Conservation (phyloP, 2,797 vertebrate genomes). For the Antrozous pallidus region DNA sequence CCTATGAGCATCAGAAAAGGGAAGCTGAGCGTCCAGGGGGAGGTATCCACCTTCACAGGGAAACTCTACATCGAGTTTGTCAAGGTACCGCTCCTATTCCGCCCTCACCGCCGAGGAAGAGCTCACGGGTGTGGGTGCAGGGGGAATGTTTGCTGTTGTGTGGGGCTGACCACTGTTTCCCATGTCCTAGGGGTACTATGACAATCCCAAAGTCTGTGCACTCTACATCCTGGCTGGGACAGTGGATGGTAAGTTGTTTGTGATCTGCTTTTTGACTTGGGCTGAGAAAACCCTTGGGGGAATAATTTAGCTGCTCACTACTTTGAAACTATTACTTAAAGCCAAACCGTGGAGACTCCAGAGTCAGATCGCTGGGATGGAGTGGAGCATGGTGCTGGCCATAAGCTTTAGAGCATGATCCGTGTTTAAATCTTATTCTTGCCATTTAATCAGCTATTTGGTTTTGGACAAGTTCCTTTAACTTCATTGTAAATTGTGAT, state of each 20-base stretch:
- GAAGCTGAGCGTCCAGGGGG: conserved; percentile 95
- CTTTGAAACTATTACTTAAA: not conserved
- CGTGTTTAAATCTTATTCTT: not conserved
- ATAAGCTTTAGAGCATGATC: not conserved
- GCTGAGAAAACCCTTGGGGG: not conserved
- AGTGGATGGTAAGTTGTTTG: conserved; percentile 89
- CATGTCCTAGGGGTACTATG: conserved; percentile 94
- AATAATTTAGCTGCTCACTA: not conserved
- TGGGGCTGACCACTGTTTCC: conserved; percentile 57
- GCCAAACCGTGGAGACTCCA: not conserved
- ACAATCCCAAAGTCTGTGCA: conserved; percentile 98
- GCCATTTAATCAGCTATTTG: not conserved
- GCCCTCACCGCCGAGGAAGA: accelerated
- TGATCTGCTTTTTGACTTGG: not conserved
- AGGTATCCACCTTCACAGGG: conserved; percentile 97
- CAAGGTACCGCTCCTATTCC: conserved; percentile 86
- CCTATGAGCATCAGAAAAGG: conserved; percentile 94
- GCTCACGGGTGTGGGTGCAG: not conserved
- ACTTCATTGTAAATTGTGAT: not conserved
- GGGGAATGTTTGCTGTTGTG: not conserved
- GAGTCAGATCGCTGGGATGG: not conserved
- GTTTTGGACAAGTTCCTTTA: conserved; percentile 16
- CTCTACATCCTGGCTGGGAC: conserved; percentile 97
- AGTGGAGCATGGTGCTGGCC: not conserved
- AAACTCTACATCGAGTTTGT: conserved; percentile 98